These are phyloP conservation scores for Syngnathus typhle DNA, from an alignment of 2,113 vertebrate genomes.

Conservation along the genomic window DNA sequence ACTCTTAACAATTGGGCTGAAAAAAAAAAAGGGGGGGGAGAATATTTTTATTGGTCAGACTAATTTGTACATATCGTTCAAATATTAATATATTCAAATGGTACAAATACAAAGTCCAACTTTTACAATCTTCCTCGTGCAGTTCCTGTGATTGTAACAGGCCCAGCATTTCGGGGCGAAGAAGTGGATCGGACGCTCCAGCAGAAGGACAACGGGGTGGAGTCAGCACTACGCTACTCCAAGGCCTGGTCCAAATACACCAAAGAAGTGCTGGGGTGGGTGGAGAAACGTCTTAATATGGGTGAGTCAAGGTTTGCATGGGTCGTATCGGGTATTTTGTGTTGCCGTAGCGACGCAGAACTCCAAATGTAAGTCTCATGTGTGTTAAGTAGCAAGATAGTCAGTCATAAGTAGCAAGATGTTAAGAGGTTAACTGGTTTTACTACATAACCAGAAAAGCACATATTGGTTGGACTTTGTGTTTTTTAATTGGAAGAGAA, in stretches of 20 bases:
- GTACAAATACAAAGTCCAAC: conserved; percentile 37
- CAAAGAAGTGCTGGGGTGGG: conserved; percentile 93
- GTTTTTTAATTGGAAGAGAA: background rate
- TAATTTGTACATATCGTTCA: background rate
- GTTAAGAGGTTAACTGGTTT: background rate
- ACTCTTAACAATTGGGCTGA: background rate
- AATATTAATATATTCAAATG: conserved; percentile 62
- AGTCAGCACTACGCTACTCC: conserved; percentile 87
- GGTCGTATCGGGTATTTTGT: background rate
- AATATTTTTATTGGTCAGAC: background rate
- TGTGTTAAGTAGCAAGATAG: background rate
- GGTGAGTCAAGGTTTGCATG: conserved; percentile 74
- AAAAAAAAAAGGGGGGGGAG: background rate
- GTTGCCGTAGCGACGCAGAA: background rate
- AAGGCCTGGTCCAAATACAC: conserved; percentile 97
- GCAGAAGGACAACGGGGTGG: conserved; percentile 81
- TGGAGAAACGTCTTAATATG: conserved; percentile 87
- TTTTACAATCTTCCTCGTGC: conserved; percentile 42
- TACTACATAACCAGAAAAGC: background rate
- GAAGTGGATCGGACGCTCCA: conserved; percentile 83
- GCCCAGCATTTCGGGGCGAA: conserved; percentile 73
- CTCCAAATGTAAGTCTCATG: background rate
- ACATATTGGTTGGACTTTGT: too few relatives aligned
- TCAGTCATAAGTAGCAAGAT: too few relatives aligned
- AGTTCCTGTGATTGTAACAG: conserved; percentile 70